Percentiles rank a stretch among this genome's conserved stretches.
Evolutionary conservation across 2,888 invertebrate species (phyloP).

Genomic region (Lithophane semibrunnea): DNA sequence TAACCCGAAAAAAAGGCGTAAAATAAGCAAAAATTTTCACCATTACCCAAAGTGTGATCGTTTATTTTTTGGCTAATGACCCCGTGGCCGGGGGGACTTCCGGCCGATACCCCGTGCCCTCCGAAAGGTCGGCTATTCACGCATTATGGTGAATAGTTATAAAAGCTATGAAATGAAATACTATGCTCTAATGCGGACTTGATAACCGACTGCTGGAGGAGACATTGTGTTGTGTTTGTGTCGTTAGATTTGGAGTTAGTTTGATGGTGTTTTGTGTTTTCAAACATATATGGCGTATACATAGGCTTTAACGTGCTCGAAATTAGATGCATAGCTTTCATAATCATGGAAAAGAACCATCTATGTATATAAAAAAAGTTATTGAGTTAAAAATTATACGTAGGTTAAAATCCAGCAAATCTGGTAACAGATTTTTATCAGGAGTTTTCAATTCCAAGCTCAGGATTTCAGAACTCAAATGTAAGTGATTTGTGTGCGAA

Average conservation of each 20-base stretch:
- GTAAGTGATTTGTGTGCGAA: no score
- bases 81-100: slow-evolving; percentile 72
- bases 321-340: no score
- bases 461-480: no score
- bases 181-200: slow-evolving; percentile 60
- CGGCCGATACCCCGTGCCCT: slow-evolving; percentile 78
- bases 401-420: no score
- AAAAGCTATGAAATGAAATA: slow-evolving; percentile 73
- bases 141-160: slow-evolving; percentile 77
- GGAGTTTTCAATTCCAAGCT: no score
- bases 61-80: slow-evolving; percentile 85
- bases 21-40: slow-evolving; percentile 70
- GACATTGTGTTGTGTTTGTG: slow-evolving; percentile 2
- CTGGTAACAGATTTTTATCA: no score
- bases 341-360: no score
- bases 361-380: no score
- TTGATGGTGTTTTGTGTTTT: slow-evolving; percentile 4
- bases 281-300: no score
- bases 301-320: no score
- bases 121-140: slow-evolving; percentile 79
- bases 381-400: no score
- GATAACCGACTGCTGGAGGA: slow-evolving; percentile 44
- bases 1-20: slow-evolving; percentile 52
- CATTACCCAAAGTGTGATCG: slow-evolving; percentile 79
- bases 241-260: slow-evolving; percentile 5